These are phyloP conservation scores for Antheraea pernyi DNA, from an alignment of 1,140 invertebrate genomes.

Conservation along the genomic window DNA sequence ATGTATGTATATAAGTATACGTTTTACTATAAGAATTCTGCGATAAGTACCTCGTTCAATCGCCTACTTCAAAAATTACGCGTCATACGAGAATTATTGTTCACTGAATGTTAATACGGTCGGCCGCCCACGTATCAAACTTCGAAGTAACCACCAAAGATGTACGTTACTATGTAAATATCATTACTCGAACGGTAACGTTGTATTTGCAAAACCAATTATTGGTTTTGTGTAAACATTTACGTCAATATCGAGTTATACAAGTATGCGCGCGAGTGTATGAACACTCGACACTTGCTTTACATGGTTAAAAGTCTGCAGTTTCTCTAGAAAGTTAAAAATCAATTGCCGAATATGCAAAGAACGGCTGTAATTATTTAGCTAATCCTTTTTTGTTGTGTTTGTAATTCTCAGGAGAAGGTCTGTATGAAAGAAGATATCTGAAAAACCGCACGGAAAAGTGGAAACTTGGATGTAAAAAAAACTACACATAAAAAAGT, in stretches of 20 bases:
- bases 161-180: conserved; percentile 14
- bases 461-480: too few relatives aligned
- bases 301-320: not conserved
- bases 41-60: not conserved
- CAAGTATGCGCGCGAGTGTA: not conserved
- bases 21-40: not conserved
- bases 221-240: conserved; percentile 34
- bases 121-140: conserved; percentile 1
- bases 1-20: not conserved
- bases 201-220: conserved; percentile 28
- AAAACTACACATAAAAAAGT: too few relatives aligned
- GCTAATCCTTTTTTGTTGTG: too few relatives aligned
- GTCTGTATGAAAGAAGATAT: too few relatives aligned
- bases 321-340: not conserved
- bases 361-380: too few relatives aligned
- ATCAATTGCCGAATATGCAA: too few relatives aligned
- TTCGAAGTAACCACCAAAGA: not conserved
- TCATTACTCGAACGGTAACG: conserved; percentile 10
- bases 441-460: too few relatives aligned
- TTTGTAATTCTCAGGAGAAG: too few relatives aligned
- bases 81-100: not conserved
- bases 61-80: not conserved
- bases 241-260: not conserved
- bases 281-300: not conserved
- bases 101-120: not conserved